Evolutionary conservation across 1,140 invertebrate genomes (phyloP), one percentile per base, ranked within the genome.

Genomic region (Doryteuthis pealeii): DNA sequence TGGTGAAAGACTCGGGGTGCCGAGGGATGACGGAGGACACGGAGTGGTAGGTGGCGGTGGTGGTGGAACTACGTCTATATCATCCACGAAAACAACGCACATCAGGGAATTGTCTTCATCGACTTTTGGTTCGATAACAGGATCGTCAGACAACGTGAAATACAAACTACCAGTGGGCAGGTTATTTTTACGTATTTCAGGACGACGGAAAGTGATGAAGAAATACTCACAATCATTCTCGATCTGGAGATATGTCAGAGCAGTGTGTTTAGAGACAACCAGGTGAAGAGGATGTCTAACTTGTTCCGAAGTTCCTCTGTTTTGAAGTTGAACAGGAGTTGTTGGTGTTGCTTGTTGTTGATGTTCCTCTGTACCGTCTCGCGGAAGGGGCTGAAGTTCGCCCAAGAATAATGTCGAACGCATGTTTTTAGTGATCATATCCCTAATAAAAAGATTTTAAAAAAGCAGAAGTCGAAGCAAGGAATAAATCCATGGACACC

Each of bases 281-380:
- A 79, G 70, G 74, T 79, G 78, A 30, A 79, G 72, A 32, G 74
- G 76, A 45, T 79, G 77, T 22, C 26, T 62, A 5, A 40, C 35
- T 10, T 40, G 35, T 40, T 40, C 35, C 35, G 3, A 3, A 10
- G 35, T 3, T 5, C 3, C 10, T 40, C 35, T 10, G 10, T 40
- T 40, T 40, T 3, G 35, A 40, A 40, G 35, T 10, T 40, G 3
- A 3, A 10, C 4, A 40, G 35, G 10, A n/a, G n/a, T n/a, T n/a
- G n/a, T n/a, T 40, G 35, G 35, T 10, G 35, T 40, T 40, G 35
- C 18, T 62, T 62, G 26, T 6, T 62, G 54, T 62, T 62, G 54
- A 14, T 62, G 5, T 22, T 22, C 5, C 10, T 8, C 18, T 8
- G 54, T 62, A n/a, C 26, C 6, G 6, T 28, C 18, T 62, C 54